Conservation (phyloP, 2,797 vertebrate genomes). For the Clarias laeviceps region DNA sequence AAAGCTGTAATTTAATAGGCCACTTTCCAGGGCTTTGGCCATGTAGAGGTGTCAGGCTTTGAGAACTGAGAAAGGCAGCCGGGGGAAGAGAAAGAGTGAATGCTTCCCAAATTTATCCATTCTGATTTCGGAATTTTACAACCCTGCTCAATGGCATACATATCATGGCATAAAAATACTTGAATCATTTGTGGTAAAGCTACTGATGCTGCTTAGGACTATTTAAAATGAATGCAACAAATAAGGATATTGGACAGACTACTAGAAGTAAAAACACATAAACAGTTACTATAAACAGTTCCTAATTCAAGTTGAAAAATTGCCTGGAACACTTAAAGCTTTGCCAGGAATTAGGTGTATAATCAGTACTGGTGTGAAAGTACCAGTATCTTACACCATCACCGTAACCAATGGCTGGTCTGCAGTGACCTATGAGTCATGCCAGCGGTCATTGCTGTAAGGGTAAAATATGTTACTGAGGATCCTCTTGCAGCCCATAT, state of each 20-base stretch:
- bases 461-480: too few relatives aligned
- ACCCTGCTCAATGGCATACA: neutral
- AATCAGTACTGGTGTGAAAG: neutral
- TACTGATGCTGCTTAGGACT: neutral
- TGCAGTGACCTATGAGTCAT: too few relatives aligned
- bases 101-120: slow-evolving; percentile 1
- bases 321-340: neutral
- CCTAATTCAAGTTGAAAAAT: neutral
- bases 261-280: slow-evolving; percentile 1
- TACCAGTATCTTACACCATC: neutral
- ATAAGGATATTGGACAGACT: neutral
- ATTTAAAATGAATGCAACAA: neutral
- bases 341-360: neutral
- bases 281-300: neutral
- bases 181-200: neutral
- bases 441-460: too few relatives aligned
- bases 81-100: slow-evolving; percentile 67
- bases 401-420: too few relatives aligned
- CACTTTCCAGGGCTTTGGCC: slow-evolving; percentile 78
- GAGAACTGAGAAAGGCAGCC: slow-evolving; percentile 67
- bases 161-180: too few relatives aligned
- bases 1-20: slow-evolving; percentile 83
- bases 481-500: too few relatives aligned
- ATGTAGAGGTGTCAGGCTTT: slow-evolving; percentile 71
- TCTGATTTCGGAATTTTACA: neutral